Base-by-base conservation (phyloP, 2,113 vertebrate species). In the Trinectes maculatus region DNA sequence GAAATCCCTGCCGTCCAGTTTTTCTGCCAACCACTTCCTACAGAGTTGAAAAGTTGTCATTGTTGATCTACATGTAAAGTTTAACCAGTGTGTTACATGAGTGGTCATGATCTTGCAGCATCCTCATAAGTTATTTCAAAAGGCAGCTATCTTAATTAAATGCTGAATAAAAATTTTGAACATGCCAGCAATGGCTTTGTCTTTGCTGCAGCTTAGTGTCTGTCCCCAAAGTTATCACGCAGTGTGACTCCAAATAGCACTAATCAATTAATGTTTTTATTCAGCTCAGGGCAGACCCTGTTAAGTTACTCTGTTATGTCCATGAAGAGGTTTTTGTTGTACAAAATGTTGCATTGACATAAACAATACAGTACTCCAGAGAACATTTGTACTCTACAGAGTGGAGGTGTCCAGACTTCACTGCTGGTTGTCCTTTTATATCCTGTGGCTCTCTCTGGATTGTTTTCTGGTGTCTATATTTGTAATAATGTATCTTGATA, bases 111-210 rank as follows among this genome's bases (percentile, higher is more conserved):
- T 13, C 5, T 55, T 43, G 26, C 51, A 74, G 31, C 43, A 18
- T 53, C 19, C 5, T 71, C 48, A 3, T 36, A 46, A 42, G 22
- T 67, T 39, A 16, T 66, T 72, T 55, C 15, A 42, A 53, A 63
- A 40, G 84, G 80, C 84, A 89, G 84, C 80, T 86, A 65, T 55
- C 71, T 70, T 64, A n/a, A 55, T 43, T 33, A 54, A 57, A 59
- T 15, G 29, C 66, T 21, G 37, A 73, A 51, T 47, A 47, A 11
- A 58, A 67, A 47, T 52, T 67, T 25, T 19, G 21, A 57, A 77
- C 8, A 28, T 75, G 62, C 74, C 77, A 54, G 29, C 16, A 59
- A 72, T 77, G 86, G 85, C 84, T 83, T 78, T 25, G 22, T 39
- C 24, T 62, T 59, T 2, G 1, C 53, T 29, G 8, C 8, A 28